Percentiles rank a stretch among this genome's conserved stretches.
These are phyloP conservation scores for Dyspetes luteomarginatus DNA, from an alignment of 2,888 invertebrate species.

Conservation along the genomic window DNA sequence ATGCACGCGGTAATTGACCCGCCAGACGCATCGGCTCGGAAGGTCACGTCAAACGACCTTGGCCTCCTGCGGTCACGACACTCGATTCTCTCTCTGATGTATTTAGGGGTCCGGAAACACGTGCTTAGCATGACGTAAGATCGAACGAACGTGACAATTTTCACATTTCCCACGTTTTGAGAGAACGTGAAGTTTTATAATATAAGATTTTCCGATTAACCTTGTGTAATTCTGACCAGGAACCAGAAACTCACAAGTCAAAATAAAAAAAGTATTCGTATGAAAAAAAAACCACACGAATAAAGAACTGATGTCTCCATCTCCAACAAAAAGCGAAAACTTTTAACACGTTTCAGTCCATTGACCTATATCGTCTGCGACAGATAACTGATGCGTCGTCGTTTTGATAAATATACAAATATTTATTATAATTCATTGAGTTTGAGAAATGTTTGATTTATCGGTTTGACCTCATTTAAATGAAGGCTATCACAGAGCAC, in stretches of 20 bases:
- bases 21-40: constrained; percentile 46
- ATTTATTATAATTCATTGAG: background rate
- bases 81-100: background rate
- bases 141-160: background rate
- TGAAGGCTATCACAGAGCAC: background rate
- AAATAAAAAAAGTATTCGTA: too few relatives aligned
- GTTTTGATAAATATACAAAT: background rate
- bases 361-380: constrained; percentile 2
- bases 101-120: constrained; percentile 24
- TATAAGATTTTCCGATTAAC: background rate
- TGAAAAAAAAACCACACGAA: background rate
- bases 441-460: background rate
- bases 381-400: background rate
- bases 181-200: background rate
- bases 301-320: too few relatives aligned
- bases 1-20: constrained; percentile 54
- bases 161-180: background rate
- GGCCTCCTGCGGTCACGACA: constrained; percentile 3
- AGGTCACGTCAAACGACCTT: constrained; percentile 51
- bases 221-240: too few relatives aligned
- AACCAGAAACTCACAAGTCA: too few relatives aligned
- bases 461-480: background rate
- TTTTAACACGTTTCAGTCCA: background rate
- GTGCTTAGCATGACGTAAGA: constrained; percentile 14
- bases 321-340: constrained; percentile 9